Base-by-base conservation (phyloP, 2,113 vertebrate species). In the Parus major region DNA sequence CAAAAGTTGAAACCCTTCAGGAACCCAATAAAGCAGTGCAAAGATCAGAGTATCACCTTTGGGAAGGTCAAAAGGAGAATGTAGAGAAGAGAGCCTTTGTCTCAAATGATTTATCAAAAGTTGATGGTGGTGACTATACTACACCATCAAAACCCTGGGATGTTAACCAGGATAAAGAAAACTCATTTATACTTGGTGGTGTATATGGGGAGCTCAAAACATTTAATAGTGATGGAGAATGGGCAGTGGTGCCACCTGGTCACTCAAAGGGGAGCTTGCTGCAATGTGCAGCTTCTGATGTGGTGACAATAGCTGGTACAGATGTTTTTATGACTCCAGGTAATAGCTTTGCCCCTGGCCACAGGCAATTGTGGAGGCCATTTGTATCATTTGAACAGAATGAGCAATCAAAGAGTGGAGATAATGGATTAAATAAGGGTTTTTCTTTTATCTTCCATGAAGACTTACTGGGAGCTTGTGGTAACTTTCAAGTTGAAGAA, bases 391-490 rank as follows among this genome's bases (percentile, higher is more conserved):
- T 99, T 89, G 99, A 99, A 75, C 99, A 99, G 97, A 98, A 96
- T 3, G 98, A 99, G 65, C 98, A 98, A 82, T 98, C 98, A 33
- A 98, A 98, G 88, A 98, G 97, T 69, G 98, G 98, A 93, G 98
- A 98, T 86, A 98, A 99, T 0, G 98, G 98, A 95, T 97, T 99
- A 91, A 99, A 98, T 98, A 99, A 99, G 98, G 99, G 99, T 61
- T 99, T 99, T 98, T 99, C 99, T 96, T 99, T 99, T 95, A 99
- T 99, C 98, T 99, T 99, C 99, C 99, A 98, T 98, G 99, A 99
- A 99, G 99, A 99, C 99, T 98, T 99, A 97, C 97, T 99, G 55
- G 99, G 99, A 97, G 98, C 99, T 92, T 99, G 98, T 93, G 97
- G 99, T 96, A 98, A 98, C 96, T 99, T 99, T 97, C 98, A 97